phyloP scores from a whole-genome alignment of 2,113 vertebrate genomes.

The Pholis gunnellus region DNA sequence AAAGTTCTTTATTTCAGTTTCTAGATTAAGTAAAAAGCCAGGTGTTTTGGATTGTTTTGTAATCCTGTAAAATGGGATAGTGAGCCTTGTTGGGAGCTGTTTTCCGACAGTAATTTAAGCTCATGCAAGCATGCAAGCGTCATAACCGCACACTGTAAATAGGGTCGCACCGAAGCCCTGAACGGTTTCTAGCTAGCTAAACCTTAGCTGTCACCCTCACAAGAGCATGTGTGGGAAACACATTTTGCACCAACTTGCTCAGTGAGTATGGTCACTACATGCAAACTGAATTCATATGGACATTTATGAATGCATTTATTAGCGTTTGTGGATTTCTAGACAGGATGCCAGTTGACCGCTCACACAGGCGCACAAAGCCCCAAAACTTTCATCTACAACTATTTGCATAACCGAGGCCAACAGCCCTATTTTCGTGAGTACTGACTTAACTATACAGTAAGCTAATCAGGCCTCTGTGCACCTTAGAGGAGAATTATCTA shows the following conservation, averaged over 20 bases:
- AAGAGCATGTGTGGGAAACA: neutral
- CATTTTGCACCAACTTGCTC: no score
- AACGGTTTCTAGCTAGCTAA: neutral
- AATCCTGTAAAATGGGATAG: no score
- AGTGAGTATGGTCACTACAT: neutral
- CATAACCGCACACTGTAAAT: no score
- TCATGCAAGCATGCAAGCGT: neutral
- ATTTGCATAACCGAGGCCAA: neutral
- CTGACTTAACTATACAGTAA: neutral
- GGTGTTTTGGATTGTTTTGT: no score
- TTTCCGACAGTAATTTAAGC: no score
- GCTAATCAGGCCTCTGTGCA: neutral
- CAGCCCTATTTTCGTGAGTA: neutral
- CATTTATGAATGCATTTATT: no score
- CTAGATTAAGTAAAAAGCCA: no score
- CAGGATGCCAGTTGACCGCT: neutral
- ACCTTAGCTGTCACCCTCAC: neutral
- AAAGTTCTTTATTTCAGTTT: no score
- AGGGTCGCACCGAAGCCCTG: no score
- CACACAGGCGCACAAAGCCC: neutral
- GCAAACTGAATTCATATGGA: neutral
- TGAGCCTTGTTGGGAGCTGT: no score
- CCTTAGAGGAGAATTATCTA: neutral
- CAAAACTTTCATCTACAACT: neutral
- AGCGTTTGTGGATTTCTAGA: no score